Base-by-base conservation (phyloP, 2,113 vertebrate species). In the Heterocephalus glaber region DNA sequence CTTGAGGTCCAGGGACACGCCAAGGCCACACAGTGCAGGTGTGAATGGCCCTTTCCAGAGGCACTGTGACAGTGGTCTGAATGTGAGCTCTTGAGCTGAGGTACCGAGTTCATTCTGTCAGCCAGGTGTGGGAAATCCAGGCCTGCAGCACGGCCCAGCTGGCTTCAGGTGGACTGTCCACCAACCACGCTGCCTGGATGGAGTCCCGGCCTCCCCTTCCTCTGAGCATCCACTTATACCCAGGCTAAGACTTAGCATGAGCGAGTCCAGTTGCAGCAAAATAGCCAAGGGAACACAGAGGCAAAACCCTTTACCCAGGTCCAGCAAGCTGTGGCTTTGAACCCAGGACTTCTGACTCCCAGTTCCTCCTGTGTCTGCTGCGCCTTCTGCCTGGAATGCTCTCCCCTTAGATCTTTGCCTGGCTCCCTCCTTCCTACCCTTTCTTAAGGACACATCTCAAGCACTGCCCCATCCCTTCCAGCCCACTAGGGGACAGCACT, bases 261-360 rank as follows among this genome's bases (percentile, higher is more conserved):
- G 22, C 1, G 7, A 49, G 74, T 66, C 60, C 44, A 49, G 0
- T 30, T 28, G 85, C 72, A 5, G 3, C 2, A 20, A 8, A 52
- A 20, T 0, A 7, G 17, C 7, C 1, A 26, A 0, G 9, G 33
- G 10, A 12, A 38, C 38, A 28, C 38, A 28, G 19, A 22, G 41
- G 26, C 41, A 19, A 52, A 61, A 38, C 13, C 13, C 6, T 9
- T 47, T 4, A 12, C 52, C 60, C 66, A 49, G 3, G 20, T 10
- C 35, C n/a, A 1, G 77, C 49, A 28, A 58, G 20, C 44, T 7
- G 1, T 2, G 65, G 79, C 90, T 85, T 74, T 38, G 30, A 44
- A 4, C 84, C 49, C 16, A 65, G 60, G 89, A 4, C 41, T 83
- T 72, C 76, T 9, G 72, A 19, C 56, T 88, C 61, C 49, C 60